These are phyloP conservation scores for Lampris incognitus DNA, from an alignment of 2,113 vertebrate species.

Conservation along the genomic window DNA sequence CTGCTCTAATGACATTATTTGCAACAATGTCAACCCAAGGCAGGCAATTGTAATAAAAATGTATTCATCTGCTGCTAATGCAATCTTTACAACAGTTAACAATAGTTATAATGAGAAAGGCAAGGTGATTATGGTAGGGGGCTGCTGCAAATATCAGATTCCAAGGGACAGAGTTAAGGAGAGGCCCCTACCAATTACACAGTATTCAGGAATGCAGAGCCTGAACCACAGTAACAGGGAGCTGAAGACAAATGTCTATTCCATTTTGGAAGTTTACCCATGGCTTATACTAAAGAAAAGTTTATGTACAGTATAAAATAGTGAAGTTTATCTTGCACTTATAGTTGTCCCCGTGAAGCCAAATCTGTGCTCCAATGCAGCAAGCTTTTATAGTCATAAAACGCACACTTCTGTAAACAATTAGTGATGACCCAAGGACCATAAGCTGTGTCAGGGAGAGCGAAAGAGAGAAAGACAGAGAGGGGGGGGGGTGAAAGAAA, in stretches of 20 bases:
- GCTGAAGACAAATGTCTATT: slow-evolving; percentile 55
- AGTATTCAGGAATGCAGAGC: slow-evolving; percentile 80
- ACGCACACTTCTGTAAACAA: slow-evolving; percentile 81
- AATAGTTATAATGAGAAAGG: slow-evolving; percentile 62
- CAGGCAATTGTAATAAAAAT: slow-evolving; percentile 47
- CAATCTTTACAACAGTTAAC: slow-evolving; percentile 11
- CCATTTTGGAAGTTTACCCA: slow-evolving; percentile 36
- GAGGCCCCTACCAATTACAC: slow-evolving; percentile 81
- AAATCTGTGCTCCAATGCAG: slow-evolving; percentile 53
- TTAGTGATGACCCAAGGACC: slow-evolving; percentile 77
- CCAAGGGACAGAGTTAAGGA: slow-evolving; percentile 74
- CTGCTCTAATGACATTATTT: slow-evolving; percentile 34
- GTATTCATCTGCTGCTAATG: slow-evolving; percentile 74
- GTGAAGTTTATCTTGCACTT: slow-evolving; percentile 53
- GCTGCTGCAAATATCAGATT: slow-evolving; percentile 82
- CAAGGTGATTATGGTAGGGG: slow-evolving; percentile 76
- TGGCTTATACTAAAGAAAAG: slow-evolving; percentile 23
- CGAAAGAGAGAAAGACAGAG: slow-evolving; percentile 27
- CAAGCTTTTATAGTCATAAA: slow-evolving; percentile 63
- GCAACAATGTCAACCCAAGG: slow-evolving; percentile 48
- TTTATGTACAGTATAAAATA: slow-evolving; percentile 24
- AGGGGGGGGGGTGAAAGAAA: slow-evolving; percentile 24
- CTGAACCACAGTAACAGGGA: slow-evolving; percentile 62
- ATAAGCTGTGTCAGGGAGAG: slow-evolving; percentile 68
- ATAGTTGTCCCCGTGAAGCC: slow-evolving; percentile 44